These are phyloP conservation scores for Alectoris magna DNA, from an alignment of 2,797 vertebrate genomes.

Conservation along the genomic window DNA sequence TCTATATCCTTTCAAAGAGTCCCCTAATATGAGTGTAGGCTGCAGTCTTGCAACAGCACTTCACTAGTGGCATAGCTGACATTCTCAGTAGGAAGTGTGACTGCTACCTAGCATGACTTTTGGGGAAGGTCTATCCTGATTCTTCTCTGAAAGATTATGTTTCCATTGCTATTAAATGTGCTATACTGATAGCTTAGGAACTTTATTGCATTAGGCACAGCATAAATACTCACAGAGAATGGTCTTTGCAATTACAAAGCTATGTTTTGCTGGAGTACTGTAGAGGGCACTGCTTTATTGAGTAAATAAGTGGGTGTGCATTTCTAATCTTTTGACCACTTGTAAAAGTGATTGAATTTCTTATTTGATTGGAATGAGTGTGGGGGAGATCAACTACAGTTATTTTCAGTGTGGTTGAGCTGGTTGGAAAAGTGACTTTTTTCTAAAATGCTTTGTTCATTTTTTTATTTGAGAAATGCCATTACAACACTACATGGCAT, in stretches of 20 bases:
- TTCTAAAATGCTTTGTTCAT: neutral
- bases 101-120: neutral
- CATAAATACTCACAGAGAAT: neutral
- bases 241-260: neutral
- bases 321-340: neutral
- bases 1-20: neutral
- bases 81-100: neutral
- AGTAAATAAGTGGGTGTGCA: neutral
- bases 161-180: neutral
- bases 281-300: neutral
- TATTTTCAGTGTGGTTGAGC: neutral
- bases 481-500: neutral
- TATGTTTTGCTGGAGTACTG: neutral
- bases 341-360: neutral
- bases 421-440: neutral
- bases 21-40: neutral
- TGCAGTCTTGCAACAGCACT: neutral
- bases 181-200: neutral
- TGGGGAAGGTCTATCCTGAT: neutral
- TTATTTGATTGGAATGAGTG: neutral
- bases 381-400: neutral
- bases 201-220: neutral
- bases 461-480: neutral
- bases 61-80: neutral
- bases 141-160: neutral